Conservation (phyloP, 1,140 invertebrate species). For the Platyscapa corneri region DNA sequence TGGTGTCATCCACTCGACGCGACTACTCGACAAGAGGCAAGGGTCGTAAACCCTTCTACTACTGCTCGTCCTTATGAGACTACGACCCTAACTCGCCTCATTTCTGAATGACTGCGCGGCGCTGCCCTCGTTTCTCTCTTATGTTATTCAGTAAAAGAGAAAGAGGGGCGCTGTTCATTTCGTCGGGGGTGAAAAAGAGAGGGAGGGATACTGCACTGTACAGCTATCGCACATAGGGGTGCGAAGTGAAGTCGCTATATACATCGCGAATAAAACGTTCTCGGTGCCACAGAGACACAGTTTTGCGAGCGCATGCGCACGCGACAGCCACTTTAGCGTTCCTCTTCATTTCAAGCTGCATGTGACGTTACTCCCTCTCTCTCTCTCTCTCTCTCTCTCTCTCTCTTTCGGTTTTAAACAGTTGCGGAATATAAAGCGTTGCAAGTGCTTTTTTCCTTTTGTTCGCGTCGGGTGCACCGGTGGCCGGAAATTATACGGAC, state of each 20-base stretch:
- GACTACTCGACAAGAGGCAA: constrained; percentile 46
- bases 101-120: constrained; percentile 37
- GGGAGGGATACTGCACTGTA: neutral
- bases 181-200: constrained; percentile 5
- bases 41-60: constrained; percentile 62
- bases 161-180: constrained; percentile 28
- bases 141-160: neutral
- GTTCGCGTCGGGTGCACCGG: neutral
- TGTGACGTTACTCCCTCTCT: neutral
- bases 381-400: neutral
- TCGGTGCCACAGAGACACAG: constrained; percentile 69
- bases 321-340: neutral
- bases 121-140: constrained; percentile 38
- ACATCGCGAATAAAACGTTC: constrained; percentile 19
- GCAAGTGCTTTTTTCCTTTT: neutral
- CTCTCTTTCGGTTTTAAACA: constrained; percentile 4
- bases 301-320: constrained; percentile 56
- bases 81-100: constrained; percentile 62
- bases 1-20: constrained; percentile 30
- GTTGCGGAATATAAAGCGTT: neutral
- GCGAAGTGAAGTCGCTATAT: neutral
- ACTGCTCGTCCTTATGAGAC: constrained; percentile 48
- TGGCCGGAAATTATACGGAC: constrained; percentile 27
- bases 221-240: neutral
- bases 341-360: constrained; percentile 18